A percentile compares a stretch with the other conserved stretches of the same genome.
Evolutionary conservation across 1,140 invertebrate species (phyloP).

Genomic region (Thaumetopoea pityocampa): DNA sequence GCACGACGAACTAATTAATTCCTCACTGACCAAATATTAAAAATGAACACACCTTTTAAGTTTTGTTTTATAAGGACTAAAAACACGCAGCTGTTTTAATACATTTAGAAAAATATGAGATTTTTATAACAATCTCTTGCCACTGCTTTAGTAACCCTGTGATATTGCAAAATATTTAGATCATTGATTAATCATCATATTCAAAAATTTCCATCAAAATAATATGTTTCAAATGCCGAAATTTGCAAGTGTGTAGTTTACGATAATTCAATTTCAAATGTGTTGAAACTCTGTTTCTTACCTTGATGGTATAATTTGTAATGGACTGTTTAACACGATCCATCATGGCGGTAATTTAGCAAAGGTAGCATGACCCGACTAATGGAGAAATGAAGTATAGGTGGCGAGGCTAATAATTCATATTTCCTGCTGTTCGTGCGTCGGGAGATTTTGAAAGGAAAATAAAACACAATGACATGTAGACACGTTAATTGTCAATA

Average conservation of each 20-base stretch:
- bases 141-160: no score
- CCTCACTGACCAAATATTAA: no score
- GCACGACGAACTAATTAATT: no score
- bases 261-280: constrained; percentile 2
- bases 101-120: no score
- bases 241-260: no score
- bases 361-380: constrained; percentile 26
- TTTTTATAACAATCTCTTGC: no score
- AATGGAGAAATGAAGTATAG: constrained; percentile 25
- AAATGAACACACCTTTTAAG: no score
- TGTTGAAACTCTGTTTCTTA: constrained; percentile 10
- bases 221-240: background rate
- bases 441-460: constrained; percentile 3
- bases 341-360: constrained; percentile 26
- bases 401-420: constrained; percentile 19
- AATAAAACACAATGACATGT: no score
- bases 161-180: no score
- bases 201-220: background rate
- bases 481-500: no score
- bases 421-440: constrained; percentile 9
- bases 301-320: constrained; percentile 18
- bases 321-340: constrained; percentile 23
- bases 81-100: no score
- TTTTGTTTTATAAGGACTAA: no score
- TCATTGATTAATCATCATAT: background rate